Conservation (phyloP, 2,888 invertebrate genomes). For the Oegoconia quadripuncta region DNA sequence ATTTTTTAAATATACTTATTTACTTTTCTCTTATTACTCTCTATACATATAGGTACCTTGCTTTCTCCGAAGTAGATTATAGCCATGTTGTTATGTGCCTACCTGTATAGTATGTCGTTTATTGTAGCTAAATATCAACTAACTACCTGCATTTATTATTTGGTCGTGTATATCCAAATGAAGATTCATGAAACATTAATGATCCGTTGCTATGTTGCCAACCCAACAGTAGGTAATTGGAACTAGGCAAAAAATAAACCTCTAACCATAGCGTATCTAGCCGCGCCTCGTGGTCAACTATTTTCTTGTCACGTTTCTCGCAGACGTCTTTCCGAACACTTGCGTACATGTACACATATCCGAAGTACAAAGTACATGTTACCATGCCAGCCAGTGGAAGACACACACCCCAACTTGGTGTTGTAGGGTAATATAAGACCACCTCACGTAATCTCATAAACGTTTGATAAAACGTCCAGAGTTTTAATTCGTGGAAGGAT, state of each 20-base stretch:
- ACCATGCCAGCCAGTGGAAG: conserved; percentile 10
- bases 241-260: conserved; percentile 14
- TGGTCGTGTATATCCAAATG: not conserved
- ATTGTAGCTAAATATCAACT: no score
- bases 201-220: conserved; percentile 1
- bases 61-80: no score
- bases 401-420: conserved; percentile 1
- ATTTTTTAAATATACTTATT: no score
- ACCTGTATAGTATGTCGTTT: no score
- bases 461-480: conserved; percentile 24
- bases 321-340: conserved; percentile 5
- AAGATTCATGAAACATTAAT: conserved; percentile 5
- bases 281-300: conserved; percentile 13
- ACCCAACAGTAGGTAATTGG: not conserved
- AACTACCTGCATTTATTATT: no score
- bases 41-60: no score
- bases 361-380: no score
- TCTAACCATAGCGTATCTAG: conserved; percentile 13
- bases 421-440: conserved; percentile 2
- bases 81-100: no score
- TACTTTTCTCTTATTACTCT: no score
- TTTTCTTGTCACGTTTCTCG: conserved; percentile 13
- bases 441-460: conserved; percentile 38
- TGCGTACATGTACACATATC: no score
- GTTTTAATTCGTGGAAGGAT: conserved; percentile 35